Evolutionary conservation across 2,797 vertebrate species (phyloP).

Genomic region (Enteromius viviparus): DNA sequence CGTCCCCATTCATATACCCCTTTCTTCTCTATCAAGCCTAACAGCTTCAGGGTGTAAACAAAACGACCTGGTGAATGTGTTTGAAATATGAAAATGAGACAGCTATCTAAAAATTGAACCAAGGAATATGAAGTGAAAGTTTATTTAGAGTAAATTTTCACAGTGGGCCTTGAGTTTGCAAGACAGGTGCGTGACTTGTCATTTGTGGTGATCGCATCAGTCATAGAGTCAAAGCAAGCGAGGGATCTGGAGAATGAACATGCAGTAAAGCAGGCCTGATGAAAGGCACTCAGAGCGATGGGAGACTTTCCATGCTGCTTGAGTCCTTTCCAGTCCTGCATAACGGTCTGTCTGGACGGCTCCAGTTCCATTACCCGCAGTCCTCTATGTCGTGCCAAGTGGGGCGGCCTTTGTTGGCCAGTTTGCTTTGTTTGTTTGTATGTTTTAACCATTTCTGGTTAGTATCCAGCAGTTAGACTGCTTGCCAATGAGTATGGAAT

Average conservation of each 20-base stretch:
- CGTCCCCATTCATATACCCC: not conserved
- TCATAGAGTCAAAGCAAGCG: slow-evolving; percentile 5
- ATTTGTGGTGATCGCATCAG: slow-evolving; percentile 41
- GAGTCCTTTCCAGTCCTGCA: slow-evolving; percentile 24
- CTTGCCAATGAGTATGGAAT: not conserved
- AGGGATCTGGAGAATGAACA: not conserved
- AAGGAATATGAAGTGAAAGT: not conserved
- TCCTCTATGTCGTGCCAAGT: slow-evolving; percentile 19
- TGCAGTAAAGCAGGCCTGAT: slow-evolving; percentile 33
- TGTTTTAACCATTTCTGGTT: slow-evolving; percentile 16
- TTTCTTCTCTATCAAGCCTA: slow-evolving; percentile 13
- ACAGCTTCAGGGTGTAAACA: not conserved
- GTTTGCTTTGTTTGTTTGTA: slow-evolving; percentile 33
- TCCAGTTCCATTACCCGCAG: slow-evolving; percentile 33
- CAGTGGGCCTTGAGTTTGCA: not conserved
- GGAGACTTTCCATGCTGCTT: slow-evolving; percentile 34
- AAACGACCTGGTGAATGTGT: not conserved
- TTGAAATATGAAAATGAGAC: not conserved
- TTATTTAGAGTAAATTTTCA: slow-evolving; percentile 22
- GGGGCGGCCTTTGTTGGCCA: slow-evolving; percentile 20
- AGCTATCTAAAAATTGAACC: not conserved
- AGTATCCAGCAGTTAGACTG: not conserved
- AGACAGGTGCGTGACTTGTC: slow-evolving; percentile 26
- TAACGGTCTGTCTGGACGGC: slow-evolving; percentile 24
- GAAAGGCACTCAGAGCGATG: slow-evolving; percentile 23